phyloP scores from a whole-genome alignment of 2,113 vertebrate species.

The Antechinus stuartii region DNA sequence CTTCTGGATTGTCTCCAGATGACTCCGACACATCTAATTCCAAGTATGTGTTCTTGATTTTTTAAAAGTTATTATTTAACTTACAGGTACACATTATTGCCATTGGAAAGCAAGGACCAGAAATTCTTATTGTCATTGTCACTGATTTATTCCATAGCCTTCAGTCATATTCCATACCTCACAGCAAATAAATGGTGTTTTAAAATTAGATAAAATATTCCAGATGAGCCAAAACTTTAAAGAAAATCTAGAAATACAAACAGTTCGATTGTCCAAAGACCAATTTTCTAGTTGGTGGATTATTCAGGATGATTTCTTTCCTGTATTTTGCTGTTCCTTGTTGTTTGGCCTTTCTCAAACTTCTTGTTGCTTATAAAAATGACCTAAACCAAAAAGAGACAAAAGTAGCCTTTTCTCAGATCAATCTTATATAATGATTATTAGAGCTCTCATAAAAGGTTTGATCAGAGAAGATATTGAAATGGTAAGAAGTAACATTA shows the following conservation, averaged over 20 bases:
- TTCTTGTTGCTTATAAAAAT: neutral
- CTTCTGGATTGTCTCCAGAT: neutral
- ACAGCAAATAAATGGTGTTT: neutral
- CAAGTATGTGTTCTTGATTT: slow-evolving; percentile 65
- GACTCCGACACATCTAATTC: slow-evolving; percentile 59
- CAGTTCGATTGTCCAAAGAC: neutral
- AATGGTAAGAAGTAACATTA: neutral
- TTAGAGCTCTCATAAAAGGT: slow-evolving; percentile 31
- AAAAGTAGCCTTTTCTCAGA: neutral
- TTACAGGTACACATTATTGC: neutral
- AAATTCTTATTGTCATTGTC: neutral
- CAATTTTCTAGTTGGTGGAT: neutral
- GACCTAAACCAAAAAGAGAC: slow-evolving; percentile 1
- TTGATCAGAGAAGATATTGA: slow-evolving; percentile 4
- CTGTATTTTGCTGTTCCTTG: neutral
- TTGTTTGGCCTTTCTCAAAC: neutral
- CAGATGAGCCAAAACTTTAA: neutral
- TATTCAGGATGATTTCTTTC: neutral
- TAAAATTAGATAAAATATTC: slow-evolving; percentile 31
- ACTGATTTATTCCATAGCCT: slow-evolving; percentile 24
- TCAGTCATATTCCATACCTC: slow-evolving; percentile 4
- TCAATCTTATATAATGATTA: neutral
- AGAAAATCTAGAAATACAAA: neutral
- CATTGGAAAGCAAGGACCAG: neutral
- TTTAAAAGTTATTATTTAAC: neutral